A percentile compares a stretch with the other conserved stretches of the same genome.
Evolutionary conservation across 2,113 vertebrate species (phyloP).

Genomic region (Phylloscopus whistleri): DNA sequence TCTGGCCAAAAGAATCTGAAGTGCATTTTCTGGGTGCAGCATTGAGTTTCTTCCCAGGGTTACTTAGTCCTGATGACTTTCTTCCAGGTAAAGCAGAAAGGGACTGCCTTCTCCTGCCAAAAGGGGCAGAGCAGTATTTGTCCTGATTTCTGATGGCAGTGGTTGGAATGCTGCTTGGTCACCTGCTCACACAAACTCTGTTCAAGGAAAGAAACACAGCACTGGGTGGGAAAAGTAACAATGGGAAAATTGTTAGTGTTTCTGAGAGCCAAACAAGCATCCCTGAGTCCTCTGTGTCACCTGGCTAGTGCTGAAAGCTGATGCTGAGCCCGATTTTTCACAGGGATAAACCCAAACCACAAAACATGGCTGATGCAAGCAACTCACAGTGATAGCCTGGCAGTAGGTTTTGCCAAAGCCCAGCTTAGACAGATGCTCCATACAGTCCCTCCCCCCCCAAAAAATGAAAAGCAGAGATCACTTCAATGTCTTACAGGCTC

Average conservation of each 20-base stretch:
- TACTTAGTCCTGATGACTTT: not conserved
- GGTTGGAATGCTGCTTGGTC: not conserved
- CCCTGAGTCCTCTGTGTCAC: not conserved
- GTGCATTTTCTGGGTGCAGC: not conserved
- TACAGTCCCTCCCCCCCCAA: accelerated
- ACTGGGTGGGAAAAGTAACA: accelerated
- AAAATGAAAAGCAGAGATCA: not conserved
- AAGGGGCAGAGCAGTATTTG: not conserved
- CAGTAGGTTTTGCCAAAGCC: not conserved
- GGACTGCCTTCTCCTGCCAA: not conserved
- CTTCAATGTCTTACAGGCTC: not conserved
- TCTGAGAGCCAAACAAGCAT: not conserved
- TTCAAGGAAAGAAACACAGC: not conserved
- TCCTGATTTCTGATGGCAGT: not conserved
- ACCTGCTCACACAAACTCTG: not conserved
- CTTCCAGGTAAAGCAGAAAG: not conserved
- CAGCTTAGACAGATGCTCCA: not conserved
- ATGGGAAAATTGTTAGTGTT: not conserved
- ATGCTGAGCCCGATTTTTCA: not conserved
- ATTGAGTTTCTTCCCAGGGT: not conserved
- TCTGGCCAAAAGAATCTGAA: not conserved
- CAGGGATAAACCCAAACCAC: not conserved
- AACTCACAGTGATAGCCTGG: not conserved
- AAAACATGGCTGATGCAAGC: not conserved
- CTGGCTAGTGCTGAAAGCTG: not conserved